Evolutionary conservation across 1,140 invertebrate species (phyloP), one percentile per base, ranked within the genome.

Genomic region (Drosophila sturtevanti): DNA sequence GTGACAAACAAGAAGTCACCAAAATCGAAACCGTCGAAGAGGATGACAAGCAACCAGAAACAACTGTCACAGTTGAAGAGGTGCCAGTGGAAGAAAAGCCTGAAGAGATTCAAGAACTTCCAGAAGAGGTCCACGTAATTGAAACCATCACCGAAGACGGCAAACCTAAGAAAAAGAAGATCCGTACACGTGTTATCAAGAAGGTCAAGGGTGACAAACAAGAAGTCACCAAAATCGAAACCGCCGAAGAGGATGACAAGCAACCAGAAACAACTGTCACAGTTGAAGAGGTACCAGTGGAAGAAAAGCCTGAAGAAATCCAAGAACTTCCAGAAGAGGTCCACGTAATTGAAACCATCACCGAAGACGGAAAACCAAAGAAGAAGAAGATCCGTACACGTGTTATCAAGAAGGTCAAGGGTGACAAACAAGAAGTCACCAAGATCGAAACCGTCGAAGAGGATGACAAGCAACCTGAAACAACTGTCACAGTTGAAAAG

Each of bases 371-470:
- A 2, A 72, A 12, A 11, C 68, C 68, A 0, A 77, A 70, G 14
- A 69, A 66, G 21, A 89, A 79, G n/a, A 90, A 90, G 11, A 82
- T 81, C 0, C 91, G 82, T 7, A 92, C 92, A 16, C 87, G 90
- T 0, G 71, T 92, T 0, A 90, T 91, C 5, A 90, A 92, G 58
- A 93, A 91, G 73, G 70, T 91, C 0, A 92, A 89, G 31, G 92
- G 91, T 4, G 81, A 89, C 0, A 91, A 89, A 12, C 71, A 93
- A 79, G 89, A 92, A 72, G 72, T 92, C 1, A 92, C 89, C 0
- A 90, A 91, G 52, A 92, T 93, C 37, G 91, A 93, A 44, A 93
- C 92, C 0, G 76, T 92, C 1, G 92, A 93, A 71, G 92, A 93
- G 68, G 90, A 92, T 6, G 90, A 91, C 21, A 90, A 92, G 64